Evolutionary conservation across 2,113 vertebrate genomes (phyloP).

Genomic region (Semicossyphus pulcher): DNA sequence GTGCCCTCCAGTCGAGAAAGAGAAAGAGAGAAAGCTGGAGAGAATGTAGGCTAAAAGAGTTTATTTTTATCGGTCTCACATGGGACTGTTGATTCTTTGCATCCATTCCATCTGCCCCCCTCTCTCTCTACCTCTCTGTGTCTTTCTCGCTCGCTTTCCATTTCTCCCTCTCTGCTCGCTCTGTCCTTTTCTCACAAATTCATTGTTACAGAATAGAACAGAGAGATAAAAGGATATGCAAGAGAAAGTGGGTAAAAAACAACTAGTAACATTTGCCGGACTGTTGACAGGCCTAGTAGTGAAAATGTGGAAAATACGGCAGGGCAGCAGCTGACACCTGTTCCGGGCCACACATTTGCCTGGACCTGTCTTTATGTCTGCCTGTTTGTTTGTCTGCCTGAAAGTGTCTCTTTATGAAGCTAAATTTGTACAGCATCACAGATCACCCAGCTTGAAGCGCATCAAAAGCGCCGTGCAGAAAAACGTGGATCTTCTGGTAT

Average conservation of each 20-base stretch:
- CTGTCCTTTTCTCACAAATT: conserved; percentile 17
- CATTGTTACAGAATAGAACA: conserved; percentile 9
- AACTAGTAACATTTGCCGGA: conserved; percentile 5
- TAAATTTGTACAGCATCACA: neutral
- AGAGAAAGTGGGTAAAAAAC: conserved; percentile 1
- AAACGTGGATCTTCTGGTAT: neutral
- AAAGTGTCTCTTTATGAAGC: conserved; percentile 10
- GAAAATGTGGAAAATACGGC: conserved; percentile 11
- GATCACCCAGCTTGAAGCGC: no score
- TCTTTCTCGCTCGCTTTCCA: conserved; percentile 16
- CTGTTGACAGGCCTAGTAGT: conserved; percentile 2
- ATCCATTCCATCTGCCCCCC: conserved; percentile 70
- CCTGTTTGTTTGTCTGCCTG: neutral
- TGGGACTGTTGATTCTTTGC: conserved; percentile 80
- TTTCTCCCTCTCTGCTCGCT: conserved; percentile 14
- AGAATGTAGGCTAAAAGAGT: conserved; percentile 81
- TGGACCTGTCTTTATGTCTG: conserved; percentile 34
- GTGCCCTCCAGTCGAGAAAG: conserved; percentile 60
- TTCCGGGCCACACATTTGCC: conserved; percentile 30
- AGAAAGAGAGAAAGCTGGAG: conserved; percentile 54
- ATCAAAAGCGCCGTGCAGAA: neutral
- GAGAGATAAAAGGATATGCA: neutral
- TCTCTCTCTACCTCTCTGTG: conserved; percentile 26
- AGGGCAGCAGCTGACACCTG: conserved; percentile 62
- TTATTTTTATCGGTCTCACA: conserved; percentile 81